Conservation (phyloP, 2,113 vertebrate species). For the Tenrec ecaudatus region DNA sequence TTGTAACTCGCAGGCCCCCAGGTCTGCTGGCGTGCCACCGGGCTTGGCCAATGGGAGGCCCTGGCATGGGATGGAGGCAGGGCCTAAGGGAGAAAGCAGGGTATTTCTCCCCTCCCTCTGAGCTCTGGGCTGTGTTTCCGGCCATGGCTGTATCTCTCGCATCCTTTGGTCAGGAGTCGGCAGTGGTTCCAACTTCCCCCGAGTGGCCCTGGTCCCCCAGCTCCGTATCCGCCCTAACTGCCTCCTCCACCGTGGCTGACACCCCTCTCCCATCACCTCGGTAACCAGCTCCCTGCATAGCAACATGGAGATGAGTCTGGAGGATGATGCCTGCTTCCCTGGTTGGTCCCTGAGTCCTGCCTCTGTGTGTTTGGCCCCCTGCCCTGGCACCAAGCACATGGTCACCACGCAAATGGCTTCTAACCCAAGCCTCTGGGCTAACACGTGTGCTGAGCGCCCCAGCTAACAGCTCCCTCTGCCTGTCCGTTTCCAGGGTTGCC, state of each 20-base stretch:
- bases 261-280: not conserved
- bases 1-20: too few species aligned
- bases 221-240: too few species aligned
- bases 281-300: not conserved
- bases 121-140: too few species aligned
- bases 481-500: constrained; percentile 41
- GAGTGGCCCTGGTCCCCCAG: too few species aligned
- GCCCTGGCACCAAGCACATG: not conserved
- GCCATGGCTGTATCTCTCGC: too few species aligned
- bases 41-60: too few species aligned
- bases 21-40: too few species aligned
- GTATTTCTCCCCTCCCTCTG: too few species aligned
- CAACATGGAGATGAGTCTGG: not conserved
- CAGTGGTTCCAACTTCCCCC: too few species aligned
- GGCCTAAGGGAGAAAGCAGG: too few species aligned
- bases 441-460: accelerated
- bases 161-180: too few species aligned
- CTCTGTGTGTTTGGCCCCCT: not conserved
- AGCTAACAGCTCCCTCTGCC: not conserved
- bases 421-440: not conserved
- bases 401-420: not conserved
- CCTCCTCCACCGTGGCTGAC: not conserved
- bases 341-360: not conserved
- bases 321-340: not conserved
- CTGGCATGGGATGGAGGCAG: too few species aligned